phyloP scores from a whole-genome alignment of 2,113 vertebrate genomes.

The Macquaria ambigua region DNA sequence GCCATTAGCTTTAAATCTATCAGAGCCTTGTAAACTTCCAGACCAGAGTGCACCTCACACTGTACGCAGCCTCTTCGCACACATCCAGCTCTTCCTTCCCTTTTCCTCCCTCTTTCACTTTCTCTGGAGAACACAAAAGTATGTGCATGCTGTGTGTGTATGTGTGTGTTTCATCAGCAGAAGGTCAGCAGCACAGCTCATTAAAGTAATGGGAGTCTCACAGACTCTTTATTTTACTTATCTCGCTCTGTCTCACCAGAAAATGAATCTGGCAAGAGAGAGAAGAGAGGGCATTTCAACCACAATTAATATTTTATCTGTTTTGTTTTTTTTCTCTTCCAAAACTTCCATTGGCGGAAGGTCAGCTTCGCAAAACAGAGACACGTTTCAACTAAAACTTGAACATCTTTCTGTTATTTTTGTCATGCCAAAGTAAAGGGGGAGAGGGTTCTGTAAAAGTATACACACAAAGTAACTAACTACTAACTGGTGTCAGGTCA shows the following conservation, averaged over 20 bases:
- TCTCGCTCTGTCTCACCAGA: constrained; percentile 54
- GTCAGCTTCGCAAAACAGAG: neutral
- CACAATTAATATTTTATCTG: constrained; percentile 30
- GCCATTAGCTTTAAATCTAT: constrained; percentile 66
- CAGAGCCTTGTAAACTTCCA: constrained; percentile 43
- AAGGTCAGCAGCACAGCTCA: constrained; percentile 62
- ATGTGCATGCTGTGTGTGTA: neutral
- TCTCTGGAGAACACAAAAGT: neutral
- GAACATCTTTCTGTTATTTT: neutral
- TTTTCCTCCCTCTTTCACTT: constrained; percentile 9
- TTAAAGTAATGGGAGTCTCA: constrained; percentile 65
- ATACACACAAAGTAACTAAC: neutral
- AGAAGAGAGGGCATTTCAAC: constrained; percentile 26
- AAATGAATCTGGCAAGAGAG: constrained; percentile 27
- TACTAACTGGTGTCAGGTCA: constrained; percentile 13
- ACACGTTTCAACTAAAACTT: neutral
- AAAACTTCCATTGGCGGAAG: neutral
- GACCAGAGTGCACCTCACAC: constrained; percentile 34
- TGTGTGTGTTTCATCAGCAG: constrained; percentile 37
- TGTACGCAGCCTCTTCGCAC: constrained; percentile 23
- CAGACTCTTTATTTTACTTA: constrained; percentile 41
- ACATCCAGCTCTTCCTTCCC: neutral
- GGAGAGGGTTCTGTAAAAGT: neutral
- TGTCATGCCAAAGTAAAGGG: neutral
- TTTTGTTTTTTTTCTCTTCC: neutral